Evolutionary conservation across 2,888 invertebrate genomes (phyloP).

Genomic region (Cantharis flavilabris): DNA sequence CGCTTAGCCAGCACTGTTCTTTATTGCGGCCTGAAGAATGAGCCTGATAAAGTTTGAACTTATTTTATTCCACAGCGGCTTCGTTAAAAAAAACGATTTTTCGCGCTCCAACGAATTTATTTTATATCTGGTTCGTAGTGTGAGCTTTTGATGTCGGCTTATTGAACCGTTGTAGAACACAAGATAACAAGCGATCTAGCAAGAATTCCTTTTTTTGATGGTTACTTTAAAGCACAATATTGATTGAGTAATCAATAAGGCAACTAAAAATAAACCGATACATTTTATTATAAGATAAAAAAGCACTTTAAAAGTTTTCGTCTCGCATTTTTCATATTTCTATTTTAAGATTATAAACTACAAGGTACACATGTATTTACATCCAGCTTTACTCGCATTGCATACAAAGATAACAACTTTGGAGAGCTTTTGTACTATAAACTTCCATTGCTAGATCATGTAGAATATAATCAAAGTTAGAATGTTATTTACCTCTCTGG

Average conservation of each 20-base stretch:
- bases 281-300: neutral
- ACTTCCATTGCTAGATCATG: conserved; percentile 15
- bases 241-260: neutral
- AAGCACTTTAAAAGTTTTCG: neutral
- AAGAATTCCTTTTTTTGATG: conserved; percentile 4
- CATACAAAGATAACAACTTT: conserved; percentile 14
- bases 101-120: conserved; percentile 25
- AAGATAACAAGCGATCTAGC: conserved; percentile 20
- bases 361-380: neutral
- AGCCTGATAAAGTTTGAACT: conserved; percentile 23
- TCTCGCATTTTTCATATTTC: neutral
- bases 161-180: conserved; percentile 25
- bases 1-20: conserved; percentile 23
- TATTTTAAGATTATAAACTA: neutral
- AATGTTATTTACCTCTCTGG: neutral
- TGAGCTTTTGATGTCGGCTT: conserved; percentile 26
- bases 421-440: conserved; percentile 20
- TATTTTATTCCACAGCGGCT: conserved; percentile 22
- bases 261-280: neutral
- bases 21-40: conserved; percentile 25
- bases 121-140: conserved; percentile 21
- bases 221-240: neutral
- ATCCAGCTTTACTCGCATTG: conserved; percentile 1
- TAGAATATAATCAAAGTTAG: conserved; percentile 14
- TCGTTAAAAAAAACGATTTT: conserved; percentile 25